Conservation (phyloP, 2,888 invertebrate genomes). For the Hydropsyche betteni region DNA sequence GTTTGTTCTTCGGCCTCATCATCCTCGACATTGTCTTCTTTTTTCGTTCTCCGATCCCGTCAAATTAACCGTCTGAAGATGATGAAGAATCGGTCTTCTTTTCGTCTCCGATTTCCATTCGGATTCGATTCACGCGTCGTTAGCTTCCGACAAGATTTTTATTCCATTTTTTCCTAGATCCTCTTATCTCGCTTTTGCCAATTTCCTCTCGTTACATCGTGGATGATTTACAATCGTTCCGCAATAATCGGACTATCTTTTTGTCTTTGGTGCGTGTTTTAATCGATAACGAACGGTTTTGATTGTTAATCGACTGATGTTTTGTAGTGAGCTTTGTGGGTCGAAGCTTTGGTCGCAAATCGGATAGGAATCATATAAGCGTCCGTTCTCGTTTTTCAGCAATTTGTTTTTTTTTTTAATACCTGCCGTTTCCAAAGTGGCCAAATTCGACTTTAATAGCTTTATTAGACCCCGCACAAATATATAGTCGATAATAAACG, state of each 20-base stretch:
- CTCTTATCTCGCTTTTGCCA: neutral
- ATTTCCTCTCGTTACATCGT: slow-evolving; percentile 16
- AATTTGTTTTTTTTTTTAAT: no score
- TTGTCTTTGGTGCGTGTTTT: no score
- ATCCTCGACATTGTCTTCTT: neutral
- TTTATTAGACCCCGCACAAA: no score
- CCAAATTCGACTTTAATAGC: no score
- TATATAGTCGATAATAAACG: no score
- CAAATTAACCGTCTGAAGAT: slow-evolving; percentile 17
- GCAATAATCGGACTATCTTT: neutral
- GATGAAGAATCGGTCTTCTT: slow-evolving; percentile 21
- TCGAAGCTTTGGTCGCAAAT: no score
- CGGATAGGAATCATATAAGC: no score
- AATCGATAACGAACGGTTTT: no score
- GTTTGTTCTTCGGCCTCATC: slow-evolving; percentile 17
- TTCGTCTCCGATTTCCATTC: slow-evolving; percentile 18
- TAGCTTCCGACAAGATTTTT: slow-evolving; percentile 15
- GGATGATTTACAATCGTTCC: slow-evolving; percentile 13
- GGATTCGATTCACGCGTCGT: slow-evolving; percentile 33
- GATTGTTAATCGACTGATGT: no score
- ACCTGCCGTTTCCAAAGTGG: no score
- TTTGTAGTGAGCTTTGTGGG: no score
- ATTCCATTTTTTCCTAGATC: neutral
- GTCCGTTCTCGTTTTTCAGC: no score
- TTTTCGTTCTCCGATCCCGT: slow-evolving; percentile 12